These are phyloP conservation scores for Porites divaricata DNA, from an alignment of 92 coral and sea anemone species.

Conservation along the genomic window DNA sequence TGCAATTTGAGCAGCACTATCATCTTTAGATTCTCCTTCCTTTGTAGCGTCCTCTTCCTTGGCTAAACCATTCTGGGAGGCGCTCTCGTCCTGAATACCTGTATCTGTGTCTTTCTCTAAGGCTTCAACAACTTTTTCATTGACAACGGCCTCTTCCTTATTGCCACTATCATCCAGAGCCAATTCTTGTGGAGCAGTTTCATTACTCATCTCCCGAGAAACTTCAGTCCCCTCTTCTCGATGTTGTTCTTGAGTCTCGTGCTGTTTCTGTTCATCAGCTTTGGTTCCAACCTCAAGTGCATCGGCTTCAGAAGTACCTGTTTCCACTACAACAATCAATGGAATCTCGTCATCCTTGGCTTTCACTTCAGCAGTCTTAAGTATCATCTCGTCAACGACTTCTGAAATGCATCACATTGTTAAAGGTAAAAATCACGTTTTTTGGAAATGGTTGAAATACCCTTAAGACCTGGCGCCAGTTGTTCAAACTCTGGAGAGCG, in stretches of 20 bases:
- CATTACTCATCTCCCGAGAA: background rate
- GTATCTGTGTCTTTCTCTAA: conserved; percentile 9
- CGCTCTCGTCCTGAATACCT: background rate
- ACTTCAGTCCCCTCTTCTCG: conserved; percentile 9
- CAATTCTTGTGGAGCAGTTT: background rate
- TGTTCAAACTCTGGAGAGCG: too few species aligned
- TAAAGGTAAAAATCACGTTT: background rate
- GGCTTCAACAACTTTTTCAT: background rate
- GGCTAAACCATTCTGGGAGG: background rate
- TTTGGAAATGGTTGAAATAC: too few species aligned
- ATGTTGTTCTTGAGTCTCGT: conserved; percentile 8
- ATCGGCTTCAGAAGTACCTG: background rate
- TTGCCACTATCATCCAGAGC: conserved; percentile 51
- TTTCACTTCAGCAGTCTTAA: background rate
- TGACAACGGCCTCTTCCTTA: conserved; percentile 13
- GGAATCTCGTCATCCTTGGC: background rate
- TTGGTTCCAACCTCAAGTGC: conserved; percentile 16
- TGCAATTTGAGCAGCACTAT: background rate
- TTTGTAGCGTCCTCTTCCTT: conserved; percentile 12
- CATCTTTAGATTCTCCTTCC: conserved; percentile 4
- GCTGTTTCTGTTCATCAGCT: conserved; percentile 14
- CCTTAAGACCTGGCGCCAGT: too few species aligned
- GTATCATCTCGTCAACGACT: conserved; percentile 4
- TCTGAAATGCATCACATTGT: conserved; percentile 37
- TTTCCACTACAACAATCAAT: conserved; percentile 41